phyloP scores from a whole-genome alignment of 2,113 vertebrate genomes.

The Parotia lawesii region DNA sequence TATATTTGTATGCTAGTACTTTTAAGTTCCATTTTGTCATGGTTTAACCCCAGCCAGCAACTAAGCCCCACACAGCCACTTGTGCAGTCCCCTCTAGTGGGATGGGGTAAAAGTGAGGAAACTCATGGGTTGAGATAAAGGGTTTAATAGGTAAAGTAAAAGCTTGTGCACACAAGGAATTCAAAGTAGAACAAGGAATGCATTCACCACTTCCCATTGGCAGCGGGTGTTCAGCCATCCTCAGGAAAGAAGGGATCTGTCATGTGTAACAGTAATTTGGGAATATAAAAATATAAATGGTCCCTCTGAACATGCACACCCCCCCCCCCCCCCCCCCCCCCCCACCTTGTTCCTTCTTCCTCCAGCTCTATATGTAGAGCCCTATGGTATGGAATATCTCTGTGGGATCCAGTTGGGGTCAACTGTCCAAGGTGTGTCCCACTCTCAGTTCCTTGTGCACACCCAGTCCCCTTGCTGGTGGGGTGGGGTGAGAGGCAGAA shows the following conservation, averaged over 20 bases:
- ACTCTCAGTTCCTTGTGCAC: too few relatives aligned
- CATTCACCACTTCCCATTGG: background rate
- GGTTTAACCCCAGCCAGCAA: background rate
- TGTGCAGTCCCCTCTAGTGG: background rate
- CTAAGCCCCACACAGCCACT: background rate
- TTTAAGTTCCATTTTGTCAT: background rate
- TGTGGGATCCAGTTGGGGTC: background rate
- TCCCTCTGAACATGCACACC: fast-evolving
- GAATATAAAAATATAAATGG: background rate
- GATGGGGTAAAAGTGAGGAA: background rate
- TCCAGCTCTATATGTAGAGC: background rate
- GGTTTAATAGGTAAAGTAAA: background rate
- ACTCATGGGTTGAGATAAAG: background rate
- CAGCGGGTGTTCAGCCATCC: background rate
- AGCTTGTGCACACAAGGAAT: background rate
- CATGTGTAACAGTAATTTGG: background rate
- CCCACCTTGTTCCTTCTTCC: background rate
- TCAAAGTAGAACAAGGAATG: background rate
- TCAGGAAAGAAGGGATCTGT: background rate
- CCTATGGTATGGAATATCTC: background rate
- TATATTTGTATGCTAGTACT: background rate
- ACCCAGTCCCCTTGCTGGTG: background rate
- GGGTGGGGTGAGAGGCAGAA: background rate
- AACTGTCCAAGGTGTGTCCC: background rate
- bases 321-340: too few relatives aligned